Conservation (phyloP, 2,113 vertebrate species). For the Nicator chloris region DNA sequence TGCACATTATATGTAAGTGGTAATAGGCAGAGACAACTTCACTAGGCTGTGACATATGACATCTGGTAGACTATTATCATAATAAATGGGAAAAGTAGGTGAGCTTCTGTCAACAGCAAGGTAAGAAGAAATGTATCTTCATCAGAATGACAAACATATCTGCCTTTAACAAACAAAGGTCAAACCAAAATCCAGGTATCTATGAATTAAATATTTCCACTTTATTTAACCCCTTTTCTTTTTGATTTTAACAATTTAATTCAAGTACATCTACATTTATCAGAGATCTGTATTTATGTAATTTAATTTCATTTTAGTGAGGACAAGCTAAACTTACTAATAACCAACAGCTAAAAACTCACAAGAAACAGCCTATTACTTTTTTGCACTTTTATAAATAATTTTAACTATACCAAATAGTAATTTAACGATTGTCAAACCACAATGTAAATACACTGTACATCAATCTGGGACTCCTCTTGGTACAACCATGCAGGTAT, state of each 20-base stretch:
- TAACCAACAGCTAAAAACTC: neutral
- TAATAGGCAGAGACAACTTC: slow-evolving; percentile 55
- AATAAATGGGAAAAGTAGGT: slow-evolving; percentile 66
- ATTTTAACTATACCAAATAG: neutral
- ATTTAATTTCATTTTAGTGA: neutral
- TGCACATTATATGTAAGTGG: neutral
- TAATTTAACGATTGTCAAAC: neutral
- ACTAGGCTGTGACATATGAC: slow-evolving; percentile 54
- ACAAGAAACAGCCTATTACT: neutral
- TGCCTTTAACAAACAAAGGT: slow-evolving; percentile 59
- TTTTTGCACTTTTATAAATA: neutral
- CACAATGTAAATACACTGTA: neutral
- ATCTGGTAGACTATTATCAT: slow-evolving; percentile 65
- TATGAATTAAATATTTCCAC: slow-evolving; percentile 30
- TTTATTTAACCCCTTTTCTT: neutral
- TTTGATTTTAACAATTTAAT: neutral
- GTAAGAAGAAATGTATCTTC: slow-evolving; percentile 49
- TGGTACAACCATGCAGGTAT: neutral
- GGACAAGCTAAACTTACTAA: neutral
- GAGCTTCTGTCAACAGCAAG: slow-evolving; percentile 63
- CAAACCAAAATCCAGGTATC: slow-evolving; percentile 34
- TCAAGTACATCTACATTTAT: neutral
- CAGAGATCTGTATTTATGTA: neutral
- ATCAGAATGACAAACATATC: slow-evolving; percentile 64
- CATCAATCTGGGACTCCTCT: neutral